Conservation (phyloP, 1,140 invertebrate species). For the Solenopsis invicta region DNA sequence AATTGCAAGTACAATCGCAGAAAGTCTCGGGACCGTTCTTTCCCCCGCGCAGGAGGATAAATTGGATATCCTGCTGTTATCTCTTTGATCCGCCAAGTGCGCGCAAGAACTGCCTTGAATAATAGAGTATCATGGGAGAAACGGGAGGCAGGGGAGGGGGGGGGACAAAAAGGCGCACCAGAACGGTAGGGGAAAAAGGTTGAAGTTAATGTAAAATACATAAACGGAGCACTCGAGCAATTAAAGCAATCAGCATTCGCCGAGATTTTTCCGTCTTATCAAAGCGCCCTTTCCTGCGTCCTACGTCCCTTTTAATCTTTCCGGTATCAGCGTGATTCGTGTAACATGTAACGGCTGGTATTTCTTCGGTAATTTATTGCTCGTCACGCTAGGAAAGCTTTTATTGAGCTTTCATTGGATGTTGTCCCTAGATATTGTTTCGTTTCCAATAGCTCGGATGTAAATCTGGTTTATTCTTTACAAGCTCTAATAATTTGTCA, state of each 20-base stretch:
- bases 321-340: not conserved
- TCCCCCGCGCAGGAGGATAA: slow-evolving; percentile 27
- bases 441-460: slow-evolving; percentile 42
- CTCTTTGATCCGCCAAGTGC: slow-evolving; percentile 57
- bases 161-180: not conserved
- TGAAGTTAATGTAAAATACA: slow-evolving; percentile 60
- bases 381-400: slow-evolving; percentile 41
- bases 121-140: slow-evolving; percentile 54
- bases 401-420: slow-evolving; percentile 44
- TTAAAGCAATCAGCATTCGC: slow-evolving; percentile 57
- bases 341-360: slow-evolving; percentile 33
- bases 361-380: slow-evolving; percentile 45
- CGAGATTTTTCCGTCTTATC: slow-evolving; percentile 57
- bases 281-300: not conserved
- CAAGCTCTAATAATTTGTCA: slow-evolving; percentile 36
- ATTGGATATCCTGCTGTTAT: slow-evolving; percentile 61
- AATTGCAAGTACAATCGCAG: slow-evolving; percentile 56
- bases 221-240: slow-evolving; percentile 59
- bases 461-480: slow-evolving; percentile 54
- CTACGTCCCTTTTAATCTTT: not conserved
- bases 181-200: not conserved
- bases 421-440: slow-evolving; percentile 21
- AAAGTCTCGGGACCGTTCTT: not conserved
- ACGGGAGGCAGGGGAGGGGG: not conserved
- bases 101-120: slow-evolving; percentile 62